phyloP scores from a whole-genome alignment of 2,797 vertebrate species.

The Pteropus rufus region DNA sequence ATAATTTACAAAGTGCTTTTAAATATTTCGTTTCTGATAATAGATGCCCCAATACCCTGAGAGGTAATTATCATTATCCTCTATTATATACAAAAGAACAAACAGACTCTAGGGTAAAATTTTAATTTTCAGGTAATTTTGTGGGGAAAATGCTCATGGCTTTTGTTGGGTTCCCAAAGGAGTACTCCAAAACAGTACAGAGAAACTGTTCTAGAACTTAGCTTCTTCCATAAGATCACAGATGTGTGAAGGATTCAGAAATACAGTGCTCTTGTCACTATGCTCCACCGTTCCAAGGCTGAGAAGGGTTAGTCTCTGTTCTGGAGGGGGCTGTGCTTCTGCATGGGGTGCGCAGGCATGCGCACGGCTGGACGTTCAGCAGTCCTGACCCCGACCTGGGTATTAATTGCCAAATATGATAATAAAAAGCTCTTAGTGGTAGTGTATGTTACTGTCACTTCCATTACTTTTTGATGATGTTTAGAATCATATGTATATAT shows the following conservation, averaged over 20 bases:
- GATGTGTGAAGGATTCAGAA: not conserved
- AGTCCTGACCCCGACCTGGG: not conserved
- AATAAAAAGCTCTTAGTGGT: not conserved
- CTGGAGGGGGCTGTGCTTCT: not conserved
- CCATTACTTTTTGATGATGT: not conserved
- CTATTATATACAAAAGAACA: conserved; percentile 29
- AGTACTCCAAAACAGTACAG: not conserved
- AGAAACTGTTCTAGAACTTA: not conserved
- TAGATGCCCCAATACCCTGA: not conserved
- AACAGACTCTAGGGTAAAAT: not conserved
- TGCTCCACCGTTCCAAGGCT: not conserved
- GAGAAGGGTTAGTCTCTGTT: not conserved
- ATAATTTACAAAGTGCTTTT: conserved; percentile 10
- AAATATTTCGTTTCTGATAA: conserved; percentile 17
- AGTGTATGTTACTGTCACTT: not conserved
- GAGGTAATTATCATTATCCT: not conserved
- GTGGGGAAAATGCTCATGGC: not conserved
- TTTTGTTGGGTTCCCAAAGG: conserved; percentile 28
- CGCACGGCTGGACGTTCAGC: not conserved
- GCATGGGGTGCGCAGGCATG: not conserved
- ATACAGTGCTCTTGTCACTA: not conserved
- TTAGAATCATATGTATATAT: not conserved
- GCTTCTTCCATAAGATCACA: not conserved
- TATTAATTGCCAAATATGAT: not conserved
- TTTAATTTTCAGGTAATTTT: conserved; percentile 36